Base-by-base conservation (phyloP, 2,113 vertebrate species). In the Recurvirostra avosetta region DNA sequence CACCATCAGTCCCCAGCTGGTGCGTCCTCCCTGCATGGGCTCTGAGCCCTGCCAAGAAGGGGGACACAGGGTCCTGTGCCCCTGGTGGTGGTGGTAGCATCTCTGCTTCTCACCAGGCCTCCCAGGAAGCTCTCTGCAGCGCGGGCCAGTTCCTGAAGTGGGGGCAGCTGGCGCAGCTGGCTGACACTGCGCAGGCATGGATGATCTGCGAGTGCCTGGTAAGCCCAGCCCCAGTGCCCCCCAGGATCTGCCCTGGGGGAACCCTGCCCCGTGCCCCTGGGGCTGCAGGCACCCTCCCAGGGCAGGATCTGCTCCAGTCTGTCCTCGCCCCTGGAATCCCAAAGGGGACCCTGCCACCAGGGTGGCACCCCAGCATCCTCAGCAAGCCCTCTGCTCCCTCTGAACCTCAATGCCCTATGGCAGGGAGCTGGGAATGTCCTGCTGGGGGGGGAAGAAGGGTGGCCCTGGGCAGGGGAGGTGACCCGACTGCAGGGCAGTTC, bases 341-440 rank as follows among this genome's bases (percentile, higher is more conserved):
- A 27, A 59, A 38, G 52, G 32, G 52, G 25, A 58, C 34, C 23
- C 34, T 29, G 23, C 38, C 38, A 38, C 45, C 12, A 29, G 32
- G 18, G 34, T 29, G 61, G 61, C 52, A 36, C 21, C 55, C 14
- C 38, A 16, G 52, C 2, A 0, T 34, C 10, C 38, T 17, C 5
- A 9, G 23, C 22, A 45, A 38, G 32, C n/a, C 9, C 29, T 63
- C 49, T 56, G 40, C 67, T 88, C 49, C 58, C 16, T 63, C 58
- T 1, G 1, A 72, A 72, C 23, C 29, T 19, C 0, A 5, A 6
- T 25, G 29, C 56, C 74, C 38, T 14, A 15, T 0, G 4, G 47
- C 7, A 4, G 21, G 25, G 30, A 72, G 58, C 55, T 61, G 45
- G 45, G 38, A 52, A 29, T 27, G 55, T 70, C 45, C 47, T 27